Evolutionary conservation across 2,113 vertebrate genomes (phyloP).

Genomic region (Leucopsar rothschildi): DNA sequence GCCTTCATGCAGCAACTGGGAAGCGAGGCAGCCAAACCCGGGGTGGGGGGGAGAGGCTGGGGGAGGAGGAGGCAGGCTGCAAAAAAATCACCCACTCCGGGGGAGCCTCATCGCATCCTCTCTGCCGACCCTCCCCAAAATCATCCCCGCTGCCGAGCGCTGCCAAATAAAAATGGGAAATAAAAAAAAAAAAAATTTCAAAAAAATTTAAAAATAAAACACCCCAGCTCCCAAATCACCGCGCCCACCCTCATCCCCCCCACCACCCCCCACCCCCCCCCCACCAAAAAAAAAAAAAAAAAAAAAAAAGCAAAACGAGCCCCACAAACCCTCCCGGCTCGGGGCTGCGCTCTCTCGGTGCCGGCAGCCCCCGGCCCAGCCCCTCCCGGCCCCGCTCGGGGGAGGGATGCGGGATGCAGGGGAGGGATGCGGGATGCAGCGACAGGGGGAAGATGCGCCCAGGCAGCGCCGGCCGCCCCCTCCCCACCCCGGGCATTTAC

Average conservation of each 20-base stretch:
- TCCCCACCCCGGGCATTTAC: conserved; percentile 27
- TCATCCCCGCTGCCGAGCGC: not conserved
- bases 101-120: not conserved
- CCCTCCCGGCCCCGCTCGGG: not conserved
- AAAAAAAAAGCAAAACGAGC: not conserved
- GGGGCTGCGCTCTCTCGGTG: no score
- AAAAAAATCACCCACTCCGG: not conserved
- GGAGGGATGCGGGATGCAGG: not conserved
- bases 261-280: no score
- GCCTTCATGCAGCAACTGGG: no score
- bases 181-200: no score
- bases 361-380: not conserved
- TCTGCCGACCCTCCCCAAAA: not conserved
- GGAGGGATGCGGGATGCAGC: conserved; percentile 1
- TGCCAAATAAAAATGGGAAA: not conserved
- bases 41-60: not conserved
- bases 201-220: not conserved
- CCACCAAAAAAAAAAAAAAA: no score
- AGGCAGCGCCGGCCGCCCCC: not conserved
- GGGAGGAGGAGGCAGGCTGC: not conserved
- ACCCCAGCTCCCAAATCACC: not conserved
- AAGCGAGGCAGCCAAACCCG: not conserved
- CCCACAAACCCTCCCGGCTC: not conserved
- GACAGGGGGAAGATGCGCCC: not conserved
- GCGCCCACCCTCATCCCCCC: not conserved